Base-by-base conservation (phyloP, 2,888 invertebrate species). In the Polymixis lichenea region DNA sequence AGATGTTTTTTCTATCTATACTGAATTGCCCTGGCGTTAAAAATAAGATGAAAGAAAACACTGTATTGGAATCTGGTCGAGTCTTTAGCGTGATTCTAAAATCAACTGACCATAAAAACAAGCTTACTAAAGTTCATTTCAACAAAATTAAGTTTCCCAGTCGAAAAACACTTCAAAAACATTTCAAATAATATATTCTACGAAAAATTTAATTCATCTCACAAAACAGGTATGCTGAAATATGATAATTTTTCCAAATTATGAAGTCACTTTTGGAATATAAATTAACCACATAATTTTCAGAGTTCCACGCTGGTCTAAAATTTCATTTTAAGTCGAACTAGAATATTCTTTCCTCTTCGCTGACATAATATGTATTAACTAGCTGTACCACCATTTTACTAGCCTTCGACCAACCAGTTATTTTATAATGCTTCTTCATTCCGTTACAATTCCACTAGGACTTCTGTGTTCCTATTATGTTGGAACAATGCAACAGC, bases 171-270 rank as follows among this genome's bases (percentile, higher is more conserved):
- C 55, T 61, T 67, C 64, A 69, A 56, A 80, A 68, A 56, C 28
- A 80, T 77, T 62, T 60, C 17, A 71, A 66, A 71, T 58, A 77
- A 72, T 58, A 49, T 55, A 61, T 58, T 77, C 46, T 28, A 49
- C 22, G n/a, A 66, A 72, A 73, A 82, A 58, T 61, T 68, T 64
- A 43, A 83, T 79, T 83, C 69, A 66, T 62, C 80, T 75, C 68
- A 80, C 72, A 83, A 80, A 72, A 69, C 80, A 72, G 75, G 56
- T 79, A 75, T 65, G 72, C 73, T 68, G 67, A 84, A 80, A 80
- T 84, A 84, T 81, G 77, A 70, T 83, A 80, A 72, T 80, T 77
- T 80, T 72, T 64, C 55, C 73, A 74, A 74, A 71, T 72, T 72
- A 84, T 77, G 67, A 74, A 80, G 73, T 80, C 77, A 77, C 71